Percentiles rank a stretch among this genome's conserved stretches.
These are phyloP conservation scores for Drosophila pullipes DNA, from an alignment of 2,888 invertebrate species.

Conservation along the genomic window DNA sequence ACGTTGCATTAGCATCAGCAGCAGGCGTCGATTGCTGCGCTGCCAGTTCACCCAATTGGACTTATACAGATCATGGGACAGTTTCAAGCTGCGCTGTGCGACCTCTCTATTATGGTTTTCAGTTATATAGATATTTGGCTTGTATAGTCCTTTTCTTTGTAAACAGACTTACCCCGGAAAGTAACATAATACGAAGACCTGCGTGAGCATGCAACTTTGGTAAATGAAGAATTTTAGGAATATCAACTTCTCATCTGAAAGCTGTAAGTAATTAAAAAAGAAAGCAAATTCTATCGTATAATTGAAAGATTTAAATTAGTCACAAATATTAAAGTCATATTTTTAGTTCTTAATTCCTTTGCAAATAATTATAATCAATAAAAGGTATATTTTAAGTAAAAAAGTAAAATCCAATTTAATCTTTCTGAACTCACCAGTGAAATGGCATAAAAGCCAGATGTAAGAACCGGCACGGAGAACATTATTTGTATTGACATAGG, in stretches of 20 bases:
- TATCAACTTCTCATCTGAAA: constrained; percentile 44
- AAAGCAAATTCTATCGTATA: not conserved
- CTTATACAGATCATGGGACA: constrained; percentile 65
- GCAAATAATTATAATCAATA: not conserved
- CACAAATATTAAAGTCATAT: not conserved
- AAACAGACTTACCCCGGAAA: constrained; percentile 61
- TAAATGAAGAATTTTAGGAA: constrained; percentile 62
- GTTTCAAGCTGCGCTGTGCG: constrained; percentile 54
- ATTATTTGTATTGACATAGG: constrained; percentile 79
- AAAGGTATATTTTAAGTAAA: no score
- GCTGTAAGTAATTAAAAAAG: constrained; percentile 25
- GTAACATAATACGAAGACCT: constrained; percentile 74
- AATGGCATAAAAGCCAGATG: constrained; percentile 79
- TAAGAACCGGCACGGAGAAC: constrained; percentile 77
- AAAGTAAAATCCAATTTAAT: not conserved
- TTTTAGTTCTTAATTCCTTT: not conserved
- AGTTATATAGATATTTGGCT: not conserved
- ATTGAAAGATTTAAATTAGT: not conserved
- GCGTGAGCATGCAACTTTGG: constrained; percentile 67
- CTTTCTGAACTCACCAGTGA: constrained; percentile 65
- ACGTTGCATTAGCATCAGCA: constrained; percentile 65
- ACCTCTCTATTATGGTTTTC: constrained; percentile 54
- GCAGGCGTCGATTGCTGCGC: constrained; percentile 54
- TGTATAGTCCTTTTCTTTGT: no score
- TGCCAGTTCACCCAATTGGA: constrained; percentile 67